Base-by-base conservation (phyloP, 2,888 invertebrate genomes). In the Hypolimnas misippus region DNA sequence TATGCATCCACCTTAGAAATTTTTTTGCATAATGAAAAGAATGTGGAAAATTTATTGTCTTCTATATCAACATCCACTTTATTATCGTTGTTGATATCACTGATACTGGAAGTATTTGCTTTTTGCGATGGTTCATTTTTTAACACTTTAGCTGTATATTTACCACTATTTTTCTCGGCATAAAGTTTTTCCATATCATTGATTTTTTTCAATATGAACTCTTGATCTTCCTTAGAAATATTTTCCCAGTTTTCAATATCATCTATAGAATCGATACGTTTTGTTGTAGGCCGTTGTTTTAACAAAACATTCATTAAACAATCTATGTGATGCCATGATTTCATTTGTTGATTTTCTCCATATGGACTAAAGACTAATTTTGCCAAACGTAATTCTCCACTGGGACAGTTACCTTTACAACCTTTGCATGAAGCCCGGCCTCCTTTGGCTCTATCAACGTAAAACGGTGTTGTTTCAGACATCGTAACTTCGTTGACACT, bases 341-440 rank as follows among this genome's bases (percentile, higher is more conserved):
- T 98, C 96, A 98, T 97, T 73, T 94, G 81, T 68, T 92, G 95
- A 0, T 94, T 94, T 17, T 94, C 94, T 12, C 89, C 94, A 77
- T 97, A 97, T 0, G 96, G 97, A 84, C 97, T 98, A 0, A 95
- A 86, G 3, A 94, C 93, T 16, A 97, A 70, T 82, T 97, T 97
- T 0, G 96, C 97, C 50, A 98, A 87, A 62, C 98, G 92, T 49
- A 97, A 76, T 63, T 94, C 93, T 19, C 95, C 96, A 76, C 94
- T 93, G 0, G 94, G 93, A 75, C 97, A 95, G 76, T 95, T 95
- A 63, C 93, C 90, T 87, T 97, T 98, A 83, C 98, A 98, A 75
- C 96, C 96, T 83, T 97, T 97, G 79, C 98, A 98, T 12, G 94
- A 94, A 0, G 98, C 96, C 54, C 96, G 93, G 0, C 96, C 96